Conservation (phyloP, 2,113 vertebrate species). For the Xiphias gladius region DNA sequence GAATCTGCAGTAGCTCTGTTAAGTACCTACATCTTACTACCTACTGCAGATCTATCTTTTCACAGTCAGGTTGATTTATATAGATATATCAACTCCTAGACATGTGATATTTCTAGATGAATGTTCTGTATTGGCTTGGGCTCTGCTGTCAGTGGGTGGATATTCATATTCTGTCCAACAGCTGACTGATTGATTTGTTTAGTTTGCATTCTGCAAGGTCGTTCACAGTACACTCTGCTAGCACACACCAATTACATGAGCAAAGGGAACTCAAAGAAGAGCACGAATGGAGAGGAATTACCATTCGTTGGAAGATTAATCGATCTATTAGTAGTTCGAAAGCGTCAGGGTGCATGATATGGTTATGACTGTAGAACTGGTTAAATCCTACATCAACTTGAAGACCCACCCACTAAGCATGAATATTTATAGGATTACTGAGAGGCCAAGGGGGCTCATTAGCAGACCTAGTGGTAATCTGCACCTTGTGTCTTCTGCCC, state of each 20-base stretch:
- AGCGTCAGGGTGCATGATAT: background rate
- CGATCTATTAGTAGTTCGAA: background rate
- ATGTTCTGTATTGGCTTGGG: background rate
- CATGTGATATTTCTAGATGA: background rate
- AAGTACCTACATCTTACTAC: background rate
- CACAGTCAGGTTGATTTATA: background rate
- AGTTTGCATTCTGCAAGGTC: constrained; percentile 7
- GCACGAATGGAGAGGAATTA: background rate
- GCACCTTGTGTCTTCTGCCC: background rate
- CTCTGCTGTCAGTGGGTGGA: background rate
- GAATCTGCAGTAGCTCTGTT: background rate
- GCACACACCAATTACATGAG: background rate
- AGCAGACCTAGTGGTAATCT: constrained; percentile 21
- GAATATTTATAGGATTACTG: constrained; percentile 48
- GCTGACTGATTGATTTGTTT: constrained; percentile 31
- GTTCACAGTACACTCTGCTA: background rate
- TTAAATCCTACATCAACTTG: constrained; percentile 17
- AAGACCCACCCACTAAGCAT: constrained; percentile 29
- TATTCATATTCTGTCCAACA: constrained; percentile 4
- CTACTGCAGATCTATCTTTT: background rate
- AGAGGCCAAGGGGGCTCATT: constrained; percentile 46
- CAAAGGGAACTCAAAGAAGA: background rate
- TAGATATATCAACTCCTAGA: background rate
- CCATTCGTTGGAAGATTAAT: background rate
- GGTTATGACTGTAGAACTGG: constrained; percentile 18